Evolutionary conservation across 2,797 vertebrate genomes (phyloP).

Genomic region (Tragelaphus eurycerus): DNA sequence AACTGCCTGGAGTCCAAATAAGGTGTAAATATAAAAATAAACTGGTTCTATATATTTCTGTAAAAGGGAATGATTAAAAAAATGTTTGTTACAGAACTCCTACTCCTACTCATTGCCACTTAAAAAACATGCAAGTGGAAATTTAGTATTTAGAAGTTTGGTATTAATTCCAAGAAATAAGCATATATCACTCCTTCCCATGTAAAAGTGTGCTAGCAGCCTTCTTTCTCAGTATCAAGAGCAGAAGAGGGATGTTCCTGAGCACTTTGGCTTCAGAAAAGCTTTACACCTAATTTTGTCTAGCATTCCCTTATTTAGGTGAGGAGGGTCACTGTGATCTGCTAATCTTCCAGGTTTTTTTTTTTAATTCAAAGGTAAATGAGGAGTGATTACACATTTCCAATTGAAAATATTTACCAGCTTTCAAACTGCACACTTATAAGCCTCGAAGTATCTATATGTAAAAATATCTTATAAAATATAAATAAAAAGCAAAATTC

Average conservation of each 20-base stretch:
- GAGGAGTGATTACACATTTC: not conserved
- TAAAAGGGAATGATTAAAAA: conserved; percentile 74
- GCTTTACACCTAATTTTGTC: not conserved
- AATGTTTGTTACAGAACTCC: not conserved
- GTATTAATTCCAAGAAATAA: not conserved
- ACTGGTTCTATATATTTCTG: conserved; percentile 95
- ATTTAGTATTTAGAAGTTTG: not conserved
- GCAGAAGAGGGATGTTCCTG: no score
- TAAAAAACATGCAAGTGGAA: not conserved
- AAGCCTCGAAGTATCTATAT: not conserved
- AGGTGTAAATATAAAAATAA: conserved; percentile 99
- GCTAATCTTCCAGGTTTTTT: not conserved
- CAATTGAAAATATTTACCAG: not conserved
- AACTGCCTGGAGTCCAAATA: conserved; percentile 95
- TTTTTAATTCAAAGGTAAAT: not conserved
- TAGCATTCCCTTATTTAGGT: not conserved
- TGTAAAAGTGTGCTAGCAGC: not conserved
- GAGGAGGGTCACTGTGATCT: not conserved
- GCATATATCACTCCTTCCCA: not conserved
- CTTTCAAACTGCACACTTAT: not conserved
- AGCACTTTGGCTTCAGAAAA: not conserved
- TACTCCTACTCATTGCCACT: not conserved
- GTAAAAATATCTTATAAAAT: not conserved
- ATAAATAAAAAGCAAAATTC: not conserved
- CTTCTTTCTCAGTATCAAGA: not conserved